These are phyloP conservation scores for Zaprionus vittiger DNA, from an alignment of 1,140 invertebrate genomes.

Conservation along the genomic window DNA sequence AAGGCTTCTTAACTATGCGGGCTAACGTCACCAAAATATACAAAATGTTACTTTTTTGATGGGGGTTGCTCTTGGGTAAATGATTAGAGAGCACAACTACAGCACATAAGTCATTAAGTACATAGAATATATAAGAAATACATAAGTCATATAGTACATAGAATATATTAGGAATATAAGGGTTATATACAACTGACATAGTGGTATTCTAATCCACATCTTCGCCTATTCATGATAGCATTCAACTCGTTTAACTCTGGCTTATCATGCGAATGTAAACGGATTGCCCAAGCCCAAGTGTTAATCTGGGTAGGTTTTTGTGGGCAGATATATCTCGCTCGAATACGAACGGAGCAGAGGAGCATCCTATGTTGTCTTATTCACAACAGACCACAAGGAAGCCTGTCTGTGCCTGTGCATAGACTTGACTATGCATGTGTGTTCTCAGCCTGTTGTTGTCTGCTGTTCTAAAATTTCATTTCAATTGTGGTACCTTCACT, in stretches of 20 bases:
- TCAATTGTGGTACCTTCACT: slow-evolving; percentile 21
- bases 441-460: slow-evolving; percentile 4
- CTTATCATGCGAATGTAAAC: neutral
- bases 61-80: neutral
- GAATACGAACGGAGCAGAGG: neutral
- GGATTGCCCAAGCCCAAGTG: neutral
- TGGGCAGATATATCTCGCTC: neutral
- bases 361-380: slow-evolving; percentile 10
- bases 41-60: neutral
- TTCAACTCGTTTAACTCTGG: neutral
- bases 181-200: too few relatives aligned
- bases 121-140: too few relatives aligned
- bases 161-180: too few relatives aligned
- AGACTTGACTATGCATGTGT: slow-evolving; percentile 4
- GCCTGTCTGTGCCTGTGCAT: slow-evolving; percentile 2
- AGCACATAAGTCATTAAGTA: too few relatives aligned
- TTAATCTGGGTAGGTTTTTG: neutral
- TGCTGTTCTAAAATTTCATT: slow-evolving; percentile 29
- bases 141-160: too few relatives aligned
- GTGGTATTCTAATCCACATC: neutral
- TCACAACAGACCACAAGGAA: slow-evolving; percentile 27
- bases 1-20: neutral
- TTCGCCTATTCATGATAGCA: neutral
- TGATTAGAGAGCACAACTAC: neutral
- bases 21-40: neutral